These are phyloP conservation scores for Macrobrachium rosenbergii DNA, from an alignment of 1,140 invertebrate genomes.

Conservation along the genomic window DNA sequence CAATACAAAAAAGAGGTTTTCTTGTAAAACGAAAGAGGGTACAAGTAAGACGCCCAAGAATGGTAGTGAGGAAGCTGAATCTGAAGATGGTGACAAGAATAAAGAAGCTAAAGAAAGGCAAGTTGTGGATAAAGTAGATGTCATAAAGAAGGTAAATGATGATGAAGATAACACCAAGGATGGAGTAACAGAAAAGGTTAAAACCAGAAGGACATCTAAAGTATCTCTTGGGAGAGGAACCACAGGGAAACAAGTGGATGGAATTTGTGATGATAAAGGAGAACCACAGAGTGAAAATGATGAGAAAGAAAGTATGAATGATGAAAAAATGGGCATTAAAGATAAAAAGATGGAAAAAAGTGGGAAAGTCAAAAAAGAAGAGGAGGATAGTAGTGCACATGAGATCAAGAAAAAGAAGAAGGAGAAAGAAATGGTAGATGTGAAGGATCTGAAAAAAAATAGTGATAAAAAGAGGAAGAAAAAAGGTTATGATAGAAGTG, in stretches of 20 bases:
- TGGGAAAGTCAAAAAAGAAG: background rate
- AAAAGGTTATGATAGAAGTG: background rate
- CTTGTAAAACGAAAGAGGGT: background rate
- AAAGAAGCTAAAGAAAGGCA: background rate
- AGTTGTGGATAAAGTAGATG: background rate
- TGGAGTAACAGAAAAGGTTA: background rate
- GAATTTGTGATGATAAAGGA: conserved; percentile 6
- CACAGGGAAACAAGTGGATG: background rate
- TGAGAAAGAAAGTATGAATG: background rate
- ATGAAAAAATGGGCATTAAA: background rate
- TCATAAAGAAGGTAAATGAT: background rate
- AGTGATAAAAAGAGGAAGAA: background rate
- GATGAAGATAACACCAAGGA: background rate
- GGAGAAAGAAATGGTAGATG: background rate
- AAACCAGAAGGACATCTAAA: background rate
- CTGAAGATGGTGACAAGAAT: background rate
- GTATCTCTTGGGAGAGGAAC: background rate
- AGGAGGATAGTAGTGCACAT: conserved; percentile 6
- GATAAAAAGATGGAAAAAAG: conserved; percentile 1
- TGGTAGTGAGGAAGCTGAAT: background rate
- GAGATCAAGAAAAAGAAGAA: conserved; percentile 5
- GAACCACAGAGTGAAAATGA: conserved; percentile 10
- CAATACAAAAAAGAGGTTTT: no score
- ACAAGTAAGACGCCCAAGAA: background rate
- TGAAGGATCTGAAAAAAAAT: background rate